Percentiles rank a stretch among this genome's conserved stretches.
Evolutionary conservation across 2,888 invertebrate genomes (phyloP).

Genomic region (Protophormia terraenovae): DNA sequence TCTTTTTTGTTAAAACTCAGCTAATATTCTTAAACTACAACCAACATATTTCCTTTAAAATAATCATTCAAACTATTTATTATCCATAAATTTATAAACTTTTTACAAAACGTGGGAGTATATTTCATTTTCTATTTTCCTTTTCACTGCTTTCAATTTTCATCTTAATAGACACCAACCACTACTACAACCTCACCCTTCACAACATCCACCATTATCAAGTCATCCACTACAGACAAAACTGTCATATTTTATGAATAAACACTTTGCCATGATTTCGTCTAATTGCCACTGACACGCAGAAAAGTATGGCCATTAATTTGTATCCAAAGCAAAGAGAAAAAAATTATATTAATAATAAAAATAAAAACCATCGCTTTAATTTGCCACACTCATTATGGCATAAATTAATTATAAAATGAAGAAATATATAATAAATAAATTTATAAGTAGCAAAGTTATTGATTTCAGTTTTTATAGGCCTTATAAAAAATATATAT

Average conservation of each 20-base stretch:
- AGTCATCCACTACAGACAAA: background rate
- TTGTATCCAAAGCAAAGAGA: background rate
- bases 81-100: background rate
- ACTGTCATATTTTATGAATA: background rate
- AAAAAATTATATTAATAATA: background rate
- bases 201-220: background rate
- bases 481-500: background rate
- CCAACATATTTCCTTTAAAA: too few species aligned
- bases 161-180: background rate
- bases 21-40: too few species aligned
- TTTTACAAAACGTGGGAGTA: background rate
- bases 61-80: background rate
- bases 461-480: background rate
- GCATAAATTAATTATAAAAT: background rate
- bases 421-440: background rate
- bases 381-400: background rate
- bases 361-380: background rate
- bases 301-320: conserved; percentile 28
- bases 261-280: background rate
- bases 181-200: too few species aligned
- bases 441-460: background rate
- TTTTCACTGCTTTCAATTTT: background rate
- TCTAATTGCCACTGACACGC: conserved; percentile 3
- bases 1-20: too few species aligned
- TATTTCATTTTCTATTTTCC: background rate